Evolutionary conservation across 2,113 vertebrate species (phyloP), one percentile per base, ranked within the genome.

Genomic region (Stomatorhinus ivindoensis): DNA sequence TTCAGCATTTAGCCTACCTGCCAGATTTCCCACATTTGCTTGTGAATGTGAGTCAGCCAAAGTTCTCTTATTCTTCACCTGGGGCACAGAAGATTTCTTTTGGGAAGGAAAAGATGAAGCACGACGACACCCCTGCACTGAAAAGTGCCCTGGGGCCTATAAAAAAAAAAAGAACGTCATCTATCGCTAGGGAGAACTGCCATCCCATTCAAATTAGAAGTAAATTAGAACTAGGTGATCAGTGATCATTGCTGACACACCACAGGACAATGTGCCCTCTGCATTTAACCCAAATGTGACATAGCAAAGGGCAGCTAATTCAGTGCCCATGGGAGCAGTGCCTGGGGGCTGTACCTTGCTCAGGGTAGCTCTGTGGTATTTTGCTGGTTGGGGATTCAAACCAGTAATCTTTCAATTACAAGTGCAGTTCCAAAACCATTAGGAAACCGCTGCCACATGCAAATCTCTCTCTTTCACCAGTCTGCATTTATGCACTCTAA

Each of bases 11-110:
- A 87, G n/a, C 91, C 89, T 94, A 48, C 90, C 76, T 9, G 50
- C 0, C 19, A 80, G 86, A 24, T 46, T 42, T 6, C n/a, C 27
- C 35, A 44, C 88, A 87, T 11, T 82, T 35, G 80, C 17, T 39
- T 80, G 48, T 58, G 89, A 61, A 31, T n/a, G 50, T 83, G 53
- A 85, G 88, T 65, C 1, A 82, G 48, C 10, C 82, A 91, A 91
- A 17, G 21, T n/a, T 1, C 39, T 90, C 51, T 89, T 88, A 80
- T 87, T 91, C 88, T 91, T 92, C 0, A 0, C 42, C 4, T 90
- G 80, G 46, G 91, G 65, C 9, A 87, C 61, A 21, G 88, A 17
- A 53, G 91, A 80, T 58, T 89, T 94, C 87, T 88, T 93, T 65
- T 21, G 31, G 21, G 91, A 83, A 17, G 82, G 48, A 27, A 73